Conservation (phyloP, 2,888 invertebrate genomes). For the Oxytorus armatus region DNA sequence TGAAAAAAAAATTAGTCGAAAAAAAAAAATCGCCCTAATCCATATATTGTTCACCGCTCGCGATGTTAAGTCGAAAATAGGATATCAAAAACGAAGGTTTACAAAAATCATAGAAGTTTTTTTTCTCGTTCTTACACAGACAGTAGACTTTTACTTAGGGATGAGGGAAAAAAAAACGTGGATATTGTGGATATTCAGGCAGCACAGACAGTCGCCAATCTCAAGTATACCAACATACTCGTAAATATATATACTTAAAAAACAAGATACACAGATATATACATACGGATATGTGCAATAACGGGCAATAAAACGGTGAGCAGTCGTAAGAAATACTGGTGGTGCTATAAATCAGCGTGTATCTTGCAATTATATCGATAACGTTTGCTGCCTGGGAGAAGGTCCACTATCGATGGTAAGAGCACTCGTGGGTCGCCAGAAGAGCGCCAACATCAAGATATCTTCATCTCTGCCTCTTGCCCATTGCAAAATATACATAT, state of each 20-base stretch:
- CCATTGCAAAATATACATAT: constrained; percentile 6
- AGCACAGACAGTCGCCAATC: neutral
- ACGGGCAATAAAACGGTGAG: constrained; percentile 57
- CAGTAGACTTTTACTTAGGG: too few species aligned
- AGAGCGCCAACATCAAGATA: constrained; percentile 66
- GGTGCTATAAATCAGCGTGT: constrained; percentile 76
- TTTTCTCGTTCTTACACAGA: too few species aligned
- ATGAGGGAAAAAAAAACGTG: too few species aligned
- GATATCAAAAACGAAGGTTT: too few species aligned
- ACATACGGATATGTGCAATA: neutral
- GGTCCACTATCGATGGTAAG: constrained; percentile 75
- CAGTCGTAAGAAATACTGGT: constrained; percentile 51
- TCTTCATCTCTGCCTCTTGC: constrained; percentile 72
- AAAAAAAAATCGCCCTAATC: too few species aligned
- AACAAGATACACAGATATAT: constrained; percentile 19
- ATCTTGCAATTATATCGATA: constrained; percentile 82
- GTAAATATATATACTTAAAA: constrained; percentile 42
- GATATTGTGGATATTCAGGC: too few species aligned
- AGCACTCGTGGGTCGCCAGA: constrained; percentile 65
- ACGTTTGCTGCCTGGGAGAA: constrained; percentile 70
- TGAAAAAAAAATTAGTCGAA: too few species aligned
- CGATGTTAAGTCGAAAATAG: too few species aligned
- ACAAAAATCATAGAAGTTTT: too few species aligned
- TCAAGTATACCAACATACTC: neutral
- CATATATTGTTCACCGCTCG: too few species aligned